Evolutionary conservation across 2,797 vertebrate species (phyloP).

Genomic region (Gambusia yucatana): DNA sequence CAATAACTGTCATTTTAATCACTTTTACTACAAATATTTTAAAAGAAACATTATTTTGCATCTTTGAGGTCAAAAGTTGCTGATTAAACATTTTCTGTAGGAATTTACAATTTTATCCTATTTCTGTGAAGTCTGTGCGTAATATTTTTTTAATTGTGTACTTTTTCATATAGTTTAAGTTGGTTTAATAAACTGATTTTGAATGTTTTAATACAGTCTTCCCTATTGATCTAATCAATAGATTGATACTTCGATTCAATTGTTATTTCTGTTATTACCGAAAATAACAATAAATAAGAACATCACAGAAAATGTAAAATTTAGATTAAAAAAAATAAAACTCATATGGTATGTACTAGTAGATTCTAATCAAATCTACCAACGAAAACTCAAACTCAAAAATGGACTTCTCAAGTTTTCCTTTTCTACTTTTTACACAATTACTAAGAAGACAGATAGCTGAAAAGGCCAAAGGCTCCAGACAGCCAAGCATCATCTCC

Average conservation of each 20-base stretch:
- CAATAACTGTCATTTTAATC: neutral
- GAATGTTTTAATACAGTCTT: neutral
- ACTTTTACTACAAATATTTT: neutral
- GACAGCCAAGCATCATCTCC: neutral
- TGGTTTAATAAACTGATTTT: neutral
- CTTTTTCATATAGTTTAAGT: neutral
- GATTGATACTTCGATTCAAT: neutral
- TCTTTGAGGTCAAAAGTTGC: neutral
- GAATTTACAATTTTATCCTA: neutral
- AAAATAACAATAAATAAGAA: no score
- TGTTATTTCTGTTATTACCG: neutral
- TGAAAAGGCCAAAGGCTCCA: neutral
- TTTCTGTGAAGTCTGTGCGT: neutral
- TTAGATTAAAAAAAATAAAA: neutral
- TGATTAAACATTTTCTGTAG: neutral
- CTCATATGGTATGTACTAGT: neutral
- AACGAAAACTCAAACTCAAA: no score
- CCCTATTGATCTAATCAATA: neutral
- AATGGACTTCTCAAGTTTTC: neutral
- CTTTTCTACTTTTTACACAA: neutral
- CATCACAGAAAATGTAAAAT: neutral
- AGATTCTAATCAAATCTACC: neutral
- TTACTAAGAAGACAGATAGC: neutral
- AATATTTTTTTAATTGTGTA: neutral
- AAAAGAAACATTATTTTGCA: neutral